Base-by-base conservation (phyloP, 2,888 invertebrate genomes). In the Phortica okadai region DNA sequence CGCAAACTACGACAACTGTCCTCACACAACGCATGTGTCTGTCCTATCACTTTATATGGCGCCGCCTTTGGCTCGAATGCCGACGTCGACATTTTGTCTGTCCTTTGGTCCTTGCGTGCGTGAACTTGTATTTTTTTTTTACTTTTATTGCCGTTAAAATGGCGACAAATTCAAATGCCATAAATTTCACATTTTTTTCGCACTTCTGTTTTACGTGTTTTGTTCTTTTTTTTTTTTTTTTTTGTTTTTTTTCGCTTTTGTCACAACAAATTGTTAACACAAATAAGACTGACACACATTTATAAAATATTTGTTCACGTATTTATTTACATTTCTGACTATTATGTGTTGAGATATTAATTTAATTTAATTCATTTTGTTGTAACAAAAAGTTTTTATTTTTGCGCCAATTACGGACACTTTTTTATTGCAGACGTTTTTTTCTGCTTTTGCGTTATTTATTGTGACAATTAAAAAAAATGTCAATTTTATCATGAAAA, bases 251-350 rank as follows among this genome's bases (percentile, higher is more conserved):
- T 33, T 54, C 59, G 8, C 14, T 56, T 62, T 59, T 14, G 10
- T 6, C 59, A 16, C 41, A 25, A 64, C 74, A 74, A 64, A 42
- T 74, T 66, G 66, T 67, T 14, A n/a, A 42, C 41, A 67, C 42
- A 67, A 67, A 67, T 67, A 44, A 67, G 42, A 16, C 6, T 10
- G 41, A n/a, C 50, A 50, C 10, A 14, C 50, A 50, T 33, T 33
- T 2, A 33, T 5, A 33, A 33, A 33, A 50, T 50, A 50, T 50
- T 50, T 50, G 14, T 72, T 25, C 44, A 45, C 59, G 62, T 78
- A 79, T 81, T 81, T 85, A 82, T 85, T 85, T 85, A 85, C 87
- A 79, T 76, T 82, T 81, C 58, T 82, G 85, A 85, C 14, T 50
- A 50, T 87, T 82, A 79, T 74, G 82, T 78, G 82, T 80, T 75